Base-by-base conservation (phyloP, 2,888 invertebrate genomes). In the Mythimna loreyi region DNA sequence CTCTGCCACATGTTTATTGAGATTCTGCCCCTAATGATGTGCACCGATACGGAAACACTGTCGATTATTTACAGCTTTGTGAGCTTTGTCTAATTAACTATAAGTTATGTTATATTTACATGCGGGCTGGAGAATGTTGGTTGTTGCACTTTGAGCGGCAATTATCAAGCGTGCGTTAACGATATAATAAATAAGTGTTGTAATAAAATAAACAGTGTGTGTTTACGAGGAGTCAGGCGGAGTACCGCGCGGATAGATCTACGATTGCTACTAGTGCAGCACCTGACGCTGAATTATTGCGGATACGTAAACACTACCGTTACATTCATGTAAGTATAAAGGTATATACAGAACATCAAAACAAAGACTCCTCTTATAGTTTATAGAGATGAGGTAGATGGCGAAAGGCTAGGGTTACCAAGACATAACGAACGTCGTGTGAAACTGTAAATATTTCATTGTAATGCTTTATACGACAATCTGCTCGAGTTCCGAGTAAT, bases 1-100 rank as follows among this genome's bases (percentile, higher is more conserved):
- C 33, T 33, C n/a, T 11, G 56, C 91, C 95, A 95, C 92, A 94
- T 95, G 95, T 93, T 91, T 92, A 92, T 92, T 90, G 87, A 75
- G 68, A 84, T 88, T 84, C 86, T 82, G 78, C 83, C 84, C 90
- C 90, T 95, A 95, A 95, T 95, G 93, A 95, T 84, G 93, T 91
- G 95, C 87, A 91, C 87, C 92, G 91, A 91, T 87, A 91, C 90
- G 92, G 91, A 93, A 92, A 93, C 90, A 59, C 60, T 43, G 61
- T 78, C 61, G 72, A 82, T 81, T 81, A 76, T 80, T 86, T 77
- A 77, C 80, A 70, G 67, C 80, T 68, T 72, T 78, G 81, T 81
- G 57, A 67, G 65, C 80, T 67, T 74, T 78, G 82, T 82, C 61
- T 84, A 78, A 78, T 87, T 84, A 73, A 73, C 56, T 57, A 65